These are phyloP conservation scores for Glyphotaelius pellucidus DNA, from an alignment of 2,888 invertebrate species.

Conservation along the genomic window DNA sequence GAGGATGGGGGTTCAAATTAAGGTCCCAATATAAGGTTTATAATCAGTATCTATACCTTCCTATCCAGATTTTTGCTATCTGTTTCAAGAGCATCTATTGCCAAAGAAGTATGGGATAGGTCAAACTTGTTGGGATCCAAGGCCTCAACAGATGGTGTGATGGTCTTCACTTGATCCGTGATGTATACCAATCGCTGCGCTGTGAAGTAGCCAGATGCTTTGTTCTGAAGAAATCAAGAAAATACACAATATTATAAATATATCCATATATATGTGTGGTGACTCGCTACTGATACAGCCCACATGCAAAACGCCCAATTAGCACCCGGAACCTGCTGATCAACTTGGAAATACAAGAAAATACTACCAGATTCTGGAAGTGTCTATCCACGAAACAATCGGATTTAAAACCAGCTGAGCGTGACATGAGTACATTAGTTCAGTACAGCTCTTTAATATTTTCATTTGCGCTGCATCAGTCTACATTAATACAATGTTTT, in stretches of 20 bases:
- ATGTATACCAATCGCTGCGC: conserved; percentile 89
- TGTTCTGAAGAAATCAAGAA: conserved; percentile 77
- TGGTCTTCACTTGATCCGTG: conserved; percentile 82
- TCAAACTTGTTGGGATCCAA: conserved; percentile 83
- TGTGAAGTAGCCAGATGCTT: conserved; percentile 92
- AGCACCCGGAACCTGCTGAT: too few species aligned
- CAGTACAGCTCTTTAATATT: too few species aligned
- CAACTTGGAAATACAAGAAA: too few species aligned
- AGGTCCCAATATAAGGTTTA: background rate
- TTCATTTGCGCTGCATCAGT: too few species aligned
- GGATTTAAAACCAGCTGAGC: too few species aligned
- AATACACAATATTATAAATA: conserved; percentile 3
- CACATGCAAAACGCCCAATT: too few species aligned
- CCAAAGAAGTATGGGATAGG: conserved; percentile 79
- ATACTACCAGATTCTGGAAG: too few species aligned
- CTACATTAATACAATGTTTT: too few species aligned
- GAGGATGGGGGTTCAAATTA: background rate
- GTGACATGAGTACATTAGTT: too few species aligned
- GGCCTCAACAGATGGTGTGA: conserved; percentile 82
- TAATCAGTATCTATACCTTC: conserved; percentile 68
- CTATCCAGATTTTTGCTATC: conserved; percentile 81
- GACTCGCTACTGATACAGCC: too few species aligned
- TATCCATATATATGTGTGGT: background rate
- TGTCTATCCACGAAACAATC: too few species aligned
- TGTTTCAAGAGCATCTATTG: conserved; percentile 80